Percentiles rank a stretch among this genome's conserved stretches.
Evolutionary conservation across 2,888 invertebrate genomes (phyloP).

Genomic region (Troides helena): DNA sequence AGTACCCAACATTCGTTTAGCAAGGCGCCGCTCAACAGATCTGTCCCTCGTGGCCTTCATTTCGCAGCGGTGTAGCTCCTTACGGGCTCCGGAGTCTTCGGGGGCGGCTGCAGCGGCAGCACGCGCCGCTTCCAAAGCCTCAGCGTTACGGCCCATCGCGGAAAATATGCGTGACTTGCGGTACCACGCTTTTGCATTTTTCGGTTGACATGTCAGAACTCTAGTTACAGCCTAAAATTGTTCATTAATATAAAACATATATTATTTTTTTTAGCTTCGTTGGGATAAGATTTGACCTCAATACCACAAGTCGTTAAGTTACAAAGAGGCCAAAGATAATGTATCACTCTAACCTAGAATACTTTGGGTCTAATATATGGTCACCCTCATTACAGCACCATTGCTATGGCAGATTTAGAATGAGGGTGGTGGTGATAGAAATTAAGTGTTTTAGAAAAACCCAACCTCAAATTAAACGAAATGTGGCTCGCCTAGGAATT

Average conservation of each 20-base stretch:
- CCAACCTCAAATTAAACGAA: too few species aligned
- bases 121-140: conserved; percentile 82
- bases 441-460: too few species aligned
- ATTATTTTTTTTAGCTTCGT: too few species aligned
- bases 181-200: conserved; percentile 94
- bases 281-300: too few species aligned
- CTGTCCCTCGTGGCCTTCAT: conserved; percentile 64
- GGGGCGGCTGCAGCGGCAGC: conserved; percentile 67
- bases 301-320: too few species aligned
- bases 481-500: too few species aligned
- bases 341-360: too few species aligned
- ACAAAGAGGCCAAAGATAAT: too few species aligned
- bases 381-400: too few species aligned
- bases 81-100: conserved; percentile 58
- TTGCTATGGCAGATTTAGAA: too few species aligned
- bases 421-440: too few species aligned
- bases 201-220: conserved; percentile 90
- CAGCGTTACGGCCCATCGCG: conserved; percentile 81
- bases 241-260: neutral
- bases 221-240: conserved; percentile 85
- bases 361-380: too few species aligned
- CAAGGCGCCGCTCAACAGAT: conserved; percentile 70
- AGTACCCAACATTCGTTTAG: conserved; percentile 49
- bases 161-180: conserved; percentile 82
- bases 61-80: conserved; percentile 68